These are phyloP conservation scores for Drosophila trapezifrons DNA, from an alignment of 1,140 invertebrate genomes.

Conservation along the genomic window DNA sequence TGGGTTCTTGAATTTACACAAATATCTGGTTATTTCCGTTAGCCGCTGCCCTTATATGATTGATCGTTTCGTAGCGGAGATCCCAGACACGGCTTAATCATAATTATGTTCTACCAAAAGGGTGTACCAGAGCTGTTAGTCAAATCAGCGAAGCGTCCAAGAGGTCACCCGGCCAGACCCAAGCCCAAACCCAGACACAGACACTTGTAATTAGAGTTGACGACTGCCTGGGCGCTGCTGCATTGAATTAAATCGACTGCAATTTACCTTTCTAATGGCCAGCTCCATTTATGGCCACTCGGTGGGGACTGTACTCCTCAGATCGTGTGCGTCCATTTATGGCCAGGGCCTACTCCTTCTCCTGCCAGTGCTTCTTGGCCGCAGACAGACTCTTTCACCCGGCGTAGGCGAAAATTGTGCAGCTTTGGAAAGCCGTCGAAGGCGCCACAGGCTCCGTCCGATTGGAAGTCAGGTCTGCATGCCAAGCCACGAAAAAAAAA, in stretches of 20 bases:
- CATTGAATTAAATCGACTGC: conserved; percentile 63
- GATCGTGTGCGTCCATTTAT: conserved; percentile 63
- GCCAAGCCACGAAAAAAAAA: conserved; percentile 17
- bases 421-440: conserved; percentile 65
- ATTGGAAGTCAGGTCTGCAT: conserved; percentile 47
- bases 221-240: conserved; percentile 14
- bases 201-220: conserved; percentile 53
- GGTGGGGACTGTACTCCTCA: conserved; percentile 33
- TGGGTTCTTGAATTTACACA: conserved; percentile 23
- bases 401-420: conserved; percentile 73
- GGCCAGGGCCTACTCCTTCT: conserved; percentile 22
- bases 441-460: conserved; percentile 60
- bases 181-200: conserved; percentile 8
- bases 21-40: conserved; percentile 48
- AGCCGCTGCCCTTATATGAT: conserved; percentile 61
- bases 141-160: conserved; percentile 48
- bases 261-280: conserved; percentile 62
- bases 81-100: conserved; percentile 49
- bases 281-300: conserved; percentile 51
- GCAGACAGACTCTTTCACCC: conserved; percentile 38
- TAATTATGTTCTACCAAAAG: conserved; percentile 17
- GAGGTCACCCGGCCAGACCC: conserved; percentile 34
- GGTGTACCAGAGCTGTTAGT: conserved; percentile 38
- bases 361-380: background rate
- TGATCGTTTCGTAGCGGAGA: conserved; percentile 37